These are phyloP conservation scores for Onychomys leucogaster DNA, from an alignment of 2,797 vertebrate species.

Conservation along the genomic window DNA sequence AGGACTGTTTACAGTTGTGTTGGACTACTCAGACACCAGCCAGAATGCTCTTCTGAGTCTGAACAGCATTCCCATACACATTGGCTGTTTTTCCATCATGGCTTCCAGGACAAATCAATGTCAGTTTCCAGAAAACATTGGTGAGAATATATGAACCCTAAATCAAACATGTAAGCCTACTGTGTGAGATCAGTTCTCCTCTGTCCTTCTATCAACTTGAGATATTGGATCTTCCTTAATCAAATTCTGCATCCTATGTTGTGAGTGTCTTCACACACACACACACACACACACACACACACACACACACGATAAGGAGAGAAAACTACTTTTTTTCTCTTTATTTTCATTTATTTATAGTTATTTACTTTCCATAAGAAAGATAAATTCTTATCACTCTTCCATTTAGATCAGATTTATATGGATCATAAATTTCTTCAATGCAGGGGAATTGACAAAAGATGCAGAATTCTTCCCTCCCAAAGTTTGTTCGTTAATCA, in stretches of 20 bases:
- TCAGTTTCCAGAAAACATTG: conserved; percentile 86
- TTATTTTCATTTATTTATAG: conserved; percentile 20
- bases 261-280: conserved; percentile 75
- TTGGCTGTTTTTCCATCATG: conserved; percentile 84
- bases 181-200: conserved; percentile 79
- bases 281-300: not conserved
- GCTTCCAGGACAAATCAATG: conserved; percentile 83
- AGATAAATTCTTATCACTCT: conserved; percentile 82
- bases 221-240: conserved; percentile 73
- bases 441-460: conserved; percentile 81
- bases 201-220: conserved; percentile 67
- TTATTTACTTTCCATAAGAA: conserved; percentile 80
- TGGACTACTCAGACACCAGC: conserved; percentile 67
- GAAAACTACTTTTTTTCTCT: conserved; percentile 67
- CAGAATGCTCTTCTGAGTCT: conserved; percentile 74
- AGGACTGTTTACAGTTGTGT: conserved; percentile 68
- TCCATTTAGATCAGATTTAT: conserved; percentile 85
- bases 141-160: conserved; percentile 87
- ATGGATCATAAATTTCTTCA: conserved; percentile 84
- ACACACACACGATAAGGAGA: conserved; percentile 57
- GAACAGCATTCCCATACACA: conserved; percentile 81
- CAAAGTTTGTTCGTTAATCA: conserved; percentile 85
- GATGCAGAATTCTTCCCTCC: conserved; percentile 77
- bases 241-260: not conserved
- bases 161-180: conserved; percentile 83